Percentiles rank a stretch among this genome's conserved stretches.
Evolutionary conservation across 1,140 invertebrate species (phyloP).

Genomic region (Xylocopa sonorina): DNA sequence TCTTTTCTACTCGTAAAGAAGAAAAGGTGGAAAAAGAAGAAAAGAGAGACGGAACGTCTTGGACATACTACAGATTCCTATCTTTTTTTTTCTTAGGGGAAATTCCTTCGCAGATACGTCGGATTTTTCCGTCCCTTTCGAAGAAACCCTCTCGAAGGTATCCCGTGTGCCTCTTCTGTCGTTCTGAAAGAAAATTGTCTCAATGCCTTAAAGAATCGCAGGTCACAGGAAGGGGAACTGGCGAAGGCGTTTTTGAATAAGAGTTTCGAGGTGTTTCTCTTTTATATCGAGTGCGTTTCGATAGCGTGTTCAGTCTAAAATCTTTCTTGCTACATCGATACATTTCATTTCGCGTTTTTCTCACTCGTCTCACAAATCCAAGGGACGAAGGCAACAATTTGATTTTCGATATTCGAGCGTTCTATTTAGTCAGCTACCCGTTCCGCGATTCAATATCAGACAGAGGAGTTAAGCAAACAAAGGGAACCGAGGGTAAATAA

Average conservation of each 20-base stretch:
- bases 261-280: background rate
- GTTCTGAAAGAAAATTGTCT: background rate
- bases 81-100: background rate
- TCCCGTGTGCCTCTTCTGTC: background rate
- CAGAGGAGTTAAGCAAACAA: background rate
- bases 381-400: too few relatives aligned
- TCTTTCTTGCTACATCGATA: too few relatives aligned
- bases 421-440: too few relatives aligned
- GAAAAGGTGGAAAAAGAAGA: background rate
- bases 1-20: background rate
- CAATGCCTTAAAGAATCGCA: background rate
- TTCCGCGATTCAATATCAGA: background rate
- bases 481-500: background rate
- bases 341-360: too few relatives aligned
- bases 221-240: background rate
- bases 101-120: background rate
- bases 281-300: background rate
- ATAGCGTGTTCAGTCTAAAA: background rate
- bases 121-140: background rate
- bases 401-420: too few relatives aligned
- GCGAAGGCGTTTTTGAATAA: background rate
- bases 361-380: too few relatives aligned
- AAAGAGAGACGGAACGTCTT: background rate
- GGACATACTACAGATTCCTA: background rate
- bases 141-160: background rate